These are phyloP conservation scores for Chaunax sp. DNA, from an alignment of 2,797 vertebrate species.

Conservation along the genomic window DNA sequence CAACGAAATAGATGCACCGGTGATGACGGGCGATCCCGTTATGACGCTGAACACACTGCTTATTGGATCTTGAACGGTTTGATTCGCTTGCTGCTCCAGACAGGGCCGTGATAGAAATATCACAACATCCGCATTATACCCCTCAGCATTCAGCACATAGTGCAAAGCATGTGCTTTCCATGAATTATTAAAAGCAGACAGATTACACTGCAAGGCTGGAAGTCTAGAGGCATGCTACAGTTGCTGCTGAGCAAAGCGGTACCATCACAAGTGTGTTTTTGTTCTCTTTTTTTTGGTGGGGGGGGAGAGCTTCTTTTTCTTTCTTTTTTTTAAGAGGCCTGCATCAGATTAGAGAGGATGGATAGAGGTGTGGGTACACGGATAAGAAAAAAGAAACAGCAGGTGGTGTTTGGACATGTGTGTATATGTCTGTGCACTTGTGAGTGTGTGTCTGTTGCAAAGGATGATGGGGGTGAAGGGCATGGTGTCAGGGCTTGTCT, in stretches of 20 bases:
- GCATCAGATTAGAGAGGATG: conserved; percentile 44
- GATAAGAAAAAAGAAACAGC: conserved; percentile 10
- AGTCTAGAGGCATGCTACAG: conserved; percentile 75
- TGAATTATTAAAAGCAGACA: conserved; percentile 83
- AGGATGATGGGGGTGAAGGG: conserved; percentile 75
- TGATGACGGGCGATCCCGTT: conserved; percentile 73
- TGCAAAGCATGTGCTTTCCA: conserved; percentile 72
- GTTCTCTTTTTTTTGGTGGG: conserved; percentile 41
- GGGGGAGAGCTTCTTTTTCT: conserved; percentile 7
- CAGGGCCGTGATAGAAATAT: conserved; percentile 81
- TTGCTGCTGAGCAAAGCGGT: conserved; percentile 74
- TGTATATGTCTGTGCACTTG: conserved; percentile 1
- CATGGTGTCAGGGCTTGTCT: conserved; percentile 80
- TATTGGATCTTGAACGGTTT: conserved; percentile 74
- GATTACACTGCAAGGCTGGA: conserved; percentile 79
- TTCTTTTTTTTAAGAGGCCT: conserved; percentile 22
- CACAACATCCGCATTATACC: conserved; percentile 80
- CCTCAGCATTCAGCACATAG: conserved; percentile 73
- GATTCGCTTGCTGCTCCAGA: conserved; percentile 72
- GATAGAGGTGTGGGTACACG: conserved; percentile 5
- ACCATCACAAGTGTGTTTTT: conserved; percentile 69
- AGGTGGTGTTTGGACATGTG: conserved; percentile 21
- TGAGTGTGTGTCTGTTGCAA: conserved; percentile 37
- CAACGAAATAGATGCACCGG: conserved; percentile 61
- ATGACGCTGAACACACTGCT: conserved; percentile 68